These are phyloP conservation scores for Carcina quercana DNA, from an alignment of 2,888 invertebrate genomes.

Conservation along the genomic window DNA sequence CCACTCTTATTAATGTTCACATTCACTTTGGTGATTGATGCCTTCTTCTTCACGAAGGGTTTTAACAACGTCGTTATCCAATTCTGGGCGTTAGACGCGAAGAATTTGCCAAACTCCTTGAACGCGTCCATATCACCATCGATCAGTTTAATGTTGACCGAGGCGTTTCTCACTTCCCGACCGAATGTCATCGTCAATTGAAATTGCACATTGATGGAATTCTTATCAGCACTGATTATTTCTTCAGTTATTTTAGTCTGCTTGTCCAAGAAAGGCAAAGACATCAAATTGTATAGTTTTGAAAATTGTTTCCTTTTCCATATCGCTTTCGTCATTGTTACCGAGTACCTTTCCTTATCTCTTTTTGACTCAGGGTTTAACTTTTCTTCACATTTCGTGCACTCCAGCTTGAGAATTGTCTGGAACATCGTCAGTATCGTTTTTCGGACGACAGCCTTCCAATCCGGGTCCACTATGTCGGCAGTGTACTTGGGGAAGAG, in stretches of 20 bases:
- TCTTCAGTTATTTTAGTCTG: slow-evolving; percentile 40
- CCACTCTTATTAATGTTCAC: not conserved
- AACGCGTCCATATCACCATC: slow-evolving; percentile 31
- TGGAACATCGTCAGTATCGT: slow-evolving; percentile 33
- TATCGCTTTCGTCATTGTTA: slow-evolving; percentile 28
- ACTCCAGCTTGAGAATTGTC: slow-evolving; percentile 31
- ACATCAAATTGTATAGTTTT: slow-evolving; percentile 17
- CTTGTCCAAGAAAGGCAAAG: slow-evolving; percentile 27
- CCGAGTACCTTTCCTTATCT: slow-evolving; percentile 33
- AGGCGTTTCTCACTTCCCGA: slow-evolving; percentile 23
- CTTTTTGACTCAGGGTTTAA: slow-evolving; percentile 24
- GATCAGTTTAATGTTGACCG: slow-evolving; percentile 20
- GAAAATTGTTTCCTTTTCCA: slow-evolving; percentile 42
- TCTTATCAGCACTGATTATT: slow-evolving; percentile 25
- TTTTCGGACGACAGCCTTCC: slow-evolving; percentile 34
- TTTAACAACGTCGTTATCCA: slow-evolving; percentile 35
- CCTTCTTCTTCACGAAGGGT: slow-evolving; percentile 21
- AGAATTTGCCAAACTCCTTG: slow-evolving; percentile 42
- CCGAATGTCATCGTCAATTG: slow-evolving; percentile 29
- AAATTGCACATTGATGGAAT: slow-evolving; percentile 28
- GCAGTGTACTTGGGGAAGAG: slow-evolving; percentile 30
- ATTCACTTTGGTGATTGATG: not conserved
- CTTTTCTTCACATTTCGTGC: slow-evolving; percentile 30
- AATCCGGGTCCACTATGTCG: slow-evolving; percentile 29
- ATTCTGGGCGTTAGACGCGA: slow-evolving; percentile 26